Base-by-base conservation (phyloP, 2,888 invertebrate species). In the Tipula unca region DNA sequence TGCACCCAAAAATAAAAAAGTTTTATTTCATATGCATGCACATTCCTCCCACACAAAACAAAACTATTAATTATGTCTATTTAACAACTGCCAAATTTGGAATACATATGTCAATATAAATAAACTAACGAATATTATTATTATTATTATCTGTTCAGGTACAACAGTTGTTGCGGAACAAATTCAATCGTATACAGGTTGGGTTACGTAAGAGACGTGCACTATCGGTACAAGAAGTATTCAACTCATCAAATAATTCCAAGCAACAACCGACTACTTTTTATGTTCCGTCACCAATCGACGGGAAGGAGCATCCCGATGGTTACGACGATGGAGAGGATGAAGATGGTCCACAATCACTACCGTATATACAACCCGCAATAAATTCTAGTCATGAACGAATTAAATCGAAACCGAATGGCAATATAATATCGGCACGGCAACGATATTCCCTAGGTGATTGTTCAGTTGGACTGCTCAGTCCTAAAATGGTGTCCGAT, bases 141-240 rank as follows among this genome's bases (percentile, higher is more conserved):
- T 84, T 84, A 84, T 32, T 8, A 36, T 32, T 29, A 35, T 84
- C 36, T 84, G 35, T 84, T 84, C 20, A 85, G 85, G 85, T 93
- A 85, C 92, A 93, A 35, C 90, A 91, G 86, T 90, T 93, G 3
- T 89, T 93, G 29, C 91, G 93, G 25, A 93, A 93, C 85, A 95
- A 95, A 87, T 92, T 95, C 87, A 95, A 93, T 86, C 93, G 94
- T 88, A 93, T 95, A 86, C 94, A 95, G 86, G 94, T 94, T 13
- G 95, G 95, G 0, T 90, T 95, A 86, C 91, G 95, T 84, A 93
- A 92, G 88, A 91, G 94, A 85, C 92, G 95, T 87, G 94, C 95
- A 1, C 89, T 95, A 32, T 95, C 94, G 85, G 95, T 95, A 13
- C 94, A 94, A 87, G 95, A 95, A 88, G 94, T 94, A 14, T 92